Base-by-base conservation (phyloP, 1,140 invertebrate species). In the Archivesica marissinica region DNA sequence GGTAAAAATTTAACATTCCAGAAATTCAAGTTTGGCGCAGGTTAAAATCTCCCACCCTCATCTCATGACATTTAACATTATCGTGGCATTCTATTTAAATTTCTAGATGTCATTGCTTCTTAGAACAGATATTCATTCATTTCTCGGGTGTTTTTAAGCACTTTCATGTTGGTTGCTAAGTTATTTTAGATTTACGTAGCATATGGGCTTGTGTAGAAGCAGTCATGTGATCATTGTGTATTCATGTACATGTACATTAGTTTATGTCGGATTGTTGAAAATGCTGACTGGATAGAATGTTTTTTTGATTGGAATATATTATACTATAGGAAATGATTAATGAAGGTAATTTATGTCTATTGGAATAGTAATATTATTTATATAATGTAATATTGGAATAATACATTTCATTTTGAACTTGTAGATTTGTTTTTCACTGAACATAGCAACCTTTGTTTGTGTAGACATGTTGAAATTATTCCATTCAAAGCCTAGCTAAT, bases 401-500 rank as follows among this genome's bases (percentile, higher is more conserved):
- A 35, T 20, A 38, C 72, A 20, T 81, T 70, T 56, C 17, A 70
- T 28, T 79, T 39, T 66, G 39, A 44, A 72, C 68, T 72, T 47
- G 76, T n/a, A 81, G 64, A 68, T 81, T 70, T 81, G 64, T 70
- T 81, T 68, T 81, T 52, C 33, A 56, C 44, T 72, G 64, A 72
- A 56, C 79, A 64, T 81, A 81, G 79, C 79, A 81, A 81, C 79
- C 79, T 81, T 44, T 70, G 79, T 81, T 81, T 72, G 76, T 41
- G 28, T 44, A 33, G 66, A 64, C 39, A 64, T 25, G 25, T 72
- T 72, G 68, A 72, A 72, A 72, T 72, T 33, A 72, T 47, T 72
- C 15, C 39, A 47, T 50, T 50, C 28, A 72, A 50, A 47, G 68
- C 33, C 33, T 72, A 47, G n/a, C 28, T 47, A 59, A 54, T 38